These are phyloP conservation scores for Margarornis squamiger DNA, from an alignment of 2,797 vertebrate genomes.

Conservation along the genomic window DNA sequence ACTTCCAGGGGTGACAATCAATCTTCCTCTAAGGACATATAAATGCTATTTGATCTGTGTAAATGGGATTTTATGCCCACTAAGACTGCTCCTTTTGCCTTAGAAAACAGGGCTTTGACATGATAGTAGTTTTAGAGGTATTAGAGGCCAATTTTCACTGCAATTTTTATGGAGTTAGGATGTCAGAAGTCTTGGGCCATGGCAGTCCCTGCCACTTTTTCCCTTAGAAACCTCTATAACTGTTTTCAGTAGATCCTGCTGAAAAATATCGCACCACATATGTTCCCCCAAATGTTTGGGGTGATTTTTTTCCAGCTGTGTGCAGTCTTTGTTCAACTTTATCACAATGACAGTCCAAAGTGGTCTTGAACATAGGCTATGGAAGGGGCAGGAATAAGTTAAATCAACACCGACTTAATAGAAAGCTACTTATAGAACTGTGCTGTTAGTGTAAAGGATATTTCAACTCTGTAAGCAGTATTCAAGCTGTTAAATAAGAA, in stretches of 20 bases:
- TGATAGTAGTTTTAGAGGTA: neutral
- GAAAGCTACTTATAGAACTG: conserved; percentile 1
- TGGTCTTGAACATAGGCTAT: accelerated
- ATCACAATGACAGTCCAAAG: neutral
- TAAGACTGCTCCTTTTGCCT: neutral
- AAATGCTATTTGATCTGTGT: neutral
- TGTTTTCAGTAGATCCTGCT: neutral
- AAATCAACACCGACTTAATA: neutral
- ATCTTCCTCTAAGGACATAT: neutral
- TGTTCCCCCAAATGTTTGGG: neutral
- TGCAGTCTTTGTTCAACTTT: neutral
- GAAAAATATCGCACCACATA: neutral
- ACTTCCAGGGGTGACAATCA: neutral
- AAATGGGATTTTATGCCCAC: neutral
- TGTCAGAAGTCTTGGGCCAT: neutral
- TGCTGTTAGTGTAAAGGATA: neutral
- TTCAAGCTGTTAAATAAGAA: neutral
- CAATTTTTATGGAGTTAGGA: neutral
- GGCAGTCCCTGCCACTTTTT: neutral
- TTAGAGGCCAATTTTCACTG: neutral
- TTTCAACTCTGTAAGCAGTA: neutral
- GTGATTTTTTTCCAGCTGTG: neutral
- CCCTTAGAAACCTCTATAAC: neutral
- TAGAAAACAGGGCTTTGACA: neutral
- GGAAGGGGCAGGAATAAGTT: neutral